Conservation (phyloP, 35 echinoderm and acorn worm species). For the Heliocidaris tuberculata region DNA sequence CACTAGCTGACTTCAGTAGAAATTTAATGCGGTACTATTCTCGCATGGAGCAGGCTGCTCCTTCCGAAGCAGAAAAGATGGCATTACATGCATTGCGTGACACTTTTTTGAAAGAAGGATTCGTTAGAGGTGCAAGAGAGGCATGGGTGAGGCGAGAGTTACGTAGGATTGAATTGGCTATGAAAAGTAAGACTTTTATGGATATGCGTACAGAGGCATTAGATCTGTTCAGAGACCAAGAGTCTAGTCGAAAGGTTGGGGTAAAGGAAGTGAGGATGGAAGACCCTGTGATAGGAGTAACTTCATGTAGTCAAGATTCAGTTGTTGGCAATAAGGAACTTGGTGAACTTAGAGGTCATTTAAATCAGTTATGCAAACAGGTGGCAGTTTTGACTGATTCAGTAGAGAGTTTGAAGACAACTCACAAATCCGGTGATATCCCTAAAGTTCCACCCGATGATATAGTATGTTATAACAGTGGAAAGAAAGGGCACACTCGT, state of each 20-base stretch:
- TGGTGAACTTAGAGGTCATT: neutral
- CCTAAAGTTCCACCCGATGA: neutral
- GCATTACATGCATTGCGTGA: conserved; percentile 49
- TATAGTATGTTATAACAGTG: neutral
- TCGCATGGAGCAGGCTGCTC: conserved; percentile 44
- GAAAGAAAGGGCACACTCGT: conserved; percentile 19
- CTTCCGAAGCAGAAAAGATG: conserved; percentile 36
- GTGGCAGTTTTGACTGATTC: neutral
- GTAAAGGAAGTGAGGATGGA: conserved; percentile 37
- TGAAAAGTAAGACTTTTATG: conserved; percentile 19
- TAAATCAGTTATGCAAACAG: neutral
- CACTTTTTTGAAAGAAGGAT: conserved; percentile 45
- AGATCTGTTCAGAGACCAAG: conserved; percentile 43
- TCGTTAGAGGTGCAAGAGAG: conserved; percentile 57
- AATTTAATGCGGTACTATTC: conserved; percentile 36
- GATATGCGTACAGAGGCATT: conserved; percentile 62
- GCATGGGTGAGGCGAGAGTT: conserved; percentile 55
- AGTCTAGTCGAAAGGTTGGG: neutral
- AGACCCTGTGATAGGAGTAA: neutral
- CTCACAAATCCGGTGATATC: neutral
- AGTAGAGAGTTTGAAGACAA: neutral
- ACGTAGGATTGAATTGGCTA: neutral
- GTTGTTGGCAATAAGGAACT: neutral
- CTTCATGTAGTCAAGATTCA: neutral
- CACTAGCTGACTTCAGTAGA: conserved; percentile 56